Evolutionary conservation across 2,113 vertebrate species (phyloP), one percentile per base, ranked within the genome.

Genomic region (Ictalurus punctatus): DNA sequence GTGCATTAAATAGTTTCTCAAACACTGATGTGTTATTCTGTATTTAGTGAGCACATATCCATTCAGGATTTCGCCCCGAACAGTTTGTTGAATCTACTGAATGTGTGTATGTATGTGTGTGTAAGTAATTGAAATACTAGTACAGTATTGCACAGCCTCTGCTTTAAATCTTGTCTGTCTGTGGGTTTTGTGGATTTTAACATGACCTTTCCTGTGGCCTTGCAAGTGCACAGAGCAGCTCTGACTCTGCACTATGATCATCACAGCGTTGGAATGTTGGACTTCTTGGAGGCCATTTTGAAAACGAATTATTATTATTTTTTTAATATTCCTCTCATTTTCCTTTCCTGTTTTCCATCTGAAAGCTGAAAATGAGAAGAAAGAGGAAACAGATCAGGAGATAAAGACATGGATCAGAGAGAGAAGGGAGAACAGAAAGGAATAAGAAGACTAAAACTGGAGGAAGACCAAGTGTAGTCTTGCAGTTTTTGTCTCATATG

Each of bases 261-360:
- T 94, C 92, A 92, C 87, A 27, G 91, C 79, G 90, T 87, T 93
- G 95, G 93, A 94, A 95, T 94, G 92, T 87, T 87, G 91, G 93
- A 89, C 89, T 91, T 90, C 89, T 92, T 65, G 23, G 58, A 37
- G 9, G 30, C 34, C 30, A 76, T 86, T 85, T 69, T 88, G 67
- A 90, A 87, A 89, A 80, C 9, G 58, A 48, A 54, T n/a, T 61
- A 17, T 90, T 79, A 59, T 78, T 30, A n/a, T 56, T 58, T 54
- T n/a, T 16, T 2, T 56, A 2, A 81, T 19, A 58, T 58, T 58
- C 7, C 2, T 34, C n/a, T 3, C 6, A 9, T 81, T 87, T 65
- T 52, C 86, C 88, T 59, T 78, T 92, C 86, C 86, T 37, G 40
- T 67, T 30, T 69, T 80, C 16, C 23, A 80, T 37, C 10, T 21